phyloP scores from a whole-genome alignment of 2,888 invertebrate genomes.

The Timema cristinae region DNA sequence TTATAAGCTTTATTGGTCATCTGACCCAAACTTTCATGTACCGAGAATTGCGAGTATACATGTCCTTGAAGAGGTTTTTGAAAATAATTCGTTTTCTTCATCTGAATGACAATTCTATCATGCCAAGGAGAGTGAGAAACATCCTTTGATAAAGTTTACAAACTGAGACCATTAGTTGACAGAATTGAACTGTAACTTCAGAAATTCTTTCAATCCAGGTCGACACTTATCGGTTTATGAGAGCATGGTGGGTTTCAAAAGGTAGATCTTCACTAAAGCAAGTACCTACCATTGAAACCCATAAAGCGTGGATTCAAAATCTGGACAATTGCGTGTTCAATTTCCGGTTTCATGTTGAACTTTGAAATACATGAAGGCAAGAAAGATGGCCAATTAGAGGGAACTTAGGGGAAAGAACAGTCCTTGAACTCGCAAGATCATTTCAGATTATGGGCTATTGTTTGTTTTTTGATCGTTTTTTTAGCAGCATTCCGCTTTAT shows the following conservation, averaged over 20 bases:
- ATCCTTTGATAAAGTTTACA: conserved; percentile 34
- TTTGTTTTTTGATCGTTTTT: conserved; percentile 39
- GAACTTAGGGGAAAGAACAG: conserved; percentile 35
- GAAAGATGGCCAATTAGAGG: neutral
- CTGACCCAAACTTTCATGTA: conserved; percentile 18
- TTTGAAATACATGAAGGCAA: conserved; percentile 30
- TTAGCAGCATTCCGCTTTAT: conserved; percentile 35
- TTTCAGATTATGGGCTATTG: conserved; percentile 35
- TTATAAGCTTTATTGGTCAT: conserved; percentile 18
- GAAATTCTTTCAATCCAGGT: conserved; percentile 24
- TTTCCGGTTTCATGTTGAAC: conserved; percentile 28
- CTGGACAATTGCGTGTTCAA: conserved; percentile 34
- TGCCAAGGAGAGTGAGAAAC: conserved; percentile 25
- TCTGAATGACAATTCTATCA: conserved; percentile 15
- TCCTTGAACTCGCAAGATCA: conserved; percentile 34
- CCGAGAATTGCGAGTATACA: conserved; percentile 1
- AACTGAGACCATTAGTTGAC: conserved; percentile 34
- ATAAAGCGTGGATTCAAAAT: conserved; percentile 36
- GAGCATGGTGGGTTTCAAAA: conserved; percentile 37
- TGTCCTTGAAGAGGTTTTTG: conserved; percentile 7
- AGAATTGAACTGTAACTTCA: too few relatives aligned
- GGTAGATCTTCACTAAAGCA: conserved; percentile 34
- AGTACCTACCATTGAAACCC: conserved; percentile 36
- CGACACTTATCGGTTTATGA: conserved; percentile 34
- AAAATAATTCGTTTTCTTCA: conserved; percentile 18